Base-by-base conservation (phyloP, 2,888 invertebrate genomes). In the Aspidiotus destructor region DNA sequence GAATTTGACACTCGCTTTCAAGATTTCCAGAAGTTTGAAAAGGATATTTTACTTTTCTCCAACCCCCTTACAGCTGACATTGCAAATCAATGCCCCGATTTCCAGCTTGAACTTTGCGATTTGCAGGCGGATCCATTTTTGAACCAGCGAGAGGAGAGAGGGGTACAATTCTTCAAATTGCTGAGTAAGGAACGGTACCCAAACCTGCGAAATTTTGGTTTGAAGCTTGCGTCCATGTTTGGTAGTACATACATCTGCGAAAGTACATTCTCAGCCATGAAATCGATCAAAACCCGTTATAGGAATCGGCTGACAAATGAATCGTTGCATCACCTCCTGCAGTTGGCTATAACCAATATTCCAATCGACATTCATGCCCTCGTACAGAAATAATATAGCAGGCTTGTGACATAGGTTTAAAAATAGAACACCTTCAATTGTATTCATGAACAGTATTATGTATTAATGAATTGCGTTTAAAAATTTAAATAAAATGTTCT, bases 211-310 rank as follows among this genome's bases (percentile, higher is more conserved):
- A n/a, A 57, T 58, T 60, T 67, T 44, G 60, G 16, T 44, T 58
- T 67, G 58, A 67, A 58, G 48, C 63, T 71, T 42, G 65, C 64
- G 17, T 71, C 70, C 40, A 70, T 70, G 70, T 71, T 71, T 61
- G 71, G 71, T 17, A 71, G 70, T 53, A 70, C 62, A 48, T 71
- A 71, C 57, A 28, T 48, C 10, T 48, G 70, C 65, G 70, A 71
- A 60, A 69, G 65, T 64, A 62, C 62, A 61, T 17, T 48, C 48
- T 48, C 48, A 48, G n/a, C 53, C 42, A 69, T 67, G 69, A 70
- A 70, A 62, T 62, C 60, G 28, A 62, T 71, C 44, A 71, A 71
- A 60, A 54, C 40, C 57, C 41, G 48, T 48, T 48, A 13, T n/a
- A 48, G 48, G 48, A 48, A 48, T 48, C 48, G 48, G 48, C 48